Conservation (phyloP, 2,797 vertebrate species). For the Orientallactaga sibirica region DNA sequence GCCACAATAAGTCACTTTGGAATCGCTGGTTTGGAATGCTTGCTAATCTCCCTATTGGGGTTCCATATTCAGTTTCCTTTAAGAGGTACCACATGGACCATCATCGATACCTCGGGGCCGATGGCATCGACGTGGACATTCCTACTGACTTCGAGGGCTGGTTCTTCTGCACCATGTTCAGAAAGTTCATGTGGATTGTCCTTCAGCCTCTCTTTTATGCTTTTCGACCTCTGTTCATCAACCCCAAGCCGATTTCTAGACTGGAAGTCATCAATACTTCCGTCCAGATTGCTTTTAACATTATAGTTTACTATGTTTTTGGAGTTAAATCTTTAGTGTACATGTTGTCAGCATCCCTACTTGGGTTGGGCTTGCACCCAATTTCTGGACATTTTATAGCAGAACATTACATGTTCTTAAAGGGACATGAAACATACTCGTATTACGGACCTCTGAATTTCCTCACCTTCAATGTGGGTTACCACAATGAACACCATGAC, state of each 20-base stretch:
- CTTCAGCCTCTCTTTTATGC: slow-evolving; percentile 97
- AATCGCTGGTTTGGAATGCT: slow-evolving; percentile 99
- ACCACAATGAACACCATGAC: slow-evolving; percentile 99
- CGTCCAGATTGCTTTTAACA: slow-evolving; percentile 92
- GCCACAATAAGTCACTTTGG: slow-evolving; percentile 92
- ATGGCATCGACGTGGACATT: slow-evolving; percentile 98
- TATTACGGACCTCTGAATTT: slow-evolving; percentile 98
- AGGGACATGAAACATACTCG: slow-evolving; percentile 98
- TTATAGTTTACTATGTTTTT: slow-evolving; percentile 90
- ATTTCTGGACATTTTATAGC: slow-evolving; percentile 99
- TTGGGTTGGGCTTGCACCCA: slow-evolving; percentile 97
- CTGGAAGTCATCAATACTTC: slow-evolving; percentile 94
- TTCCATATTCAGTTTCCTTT: slow-evolving; percentile 97
- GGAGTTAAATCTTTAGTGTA: slow-evolving; percentile 94
- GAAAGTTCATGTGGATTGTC: slow-evolving; percentile 97
- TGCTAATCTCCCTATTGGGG: slow-evolving; percentile 95
- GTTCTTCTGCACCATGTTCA: slow-evolving; percentile 96
- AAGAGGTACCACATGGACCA: slow-evolving; percentile 99
- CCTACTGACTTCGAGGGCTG: slow-evolving; percentile 94
- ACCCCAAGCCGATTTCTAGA: slow-evolving; percentile 94
- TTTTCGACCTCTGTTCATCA: slow-evolving; percentile 95
- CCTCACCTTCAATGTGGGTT: slow-evolving; percentile 98
- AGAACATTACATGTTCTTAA: slow-evolving; percentile 99
- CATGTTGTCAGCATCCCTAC: slow-evolving; percentile 95
- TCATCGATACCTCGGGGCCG: slow-evolving; percentile 95